Percentiles rank a stretch among this genome's conserved stretches.
These are phyloP conservation scores for Eulemur coronatus DNA, from an alignment of 2,797 vertebrate species.

Conservation along the genomic window DNA sequence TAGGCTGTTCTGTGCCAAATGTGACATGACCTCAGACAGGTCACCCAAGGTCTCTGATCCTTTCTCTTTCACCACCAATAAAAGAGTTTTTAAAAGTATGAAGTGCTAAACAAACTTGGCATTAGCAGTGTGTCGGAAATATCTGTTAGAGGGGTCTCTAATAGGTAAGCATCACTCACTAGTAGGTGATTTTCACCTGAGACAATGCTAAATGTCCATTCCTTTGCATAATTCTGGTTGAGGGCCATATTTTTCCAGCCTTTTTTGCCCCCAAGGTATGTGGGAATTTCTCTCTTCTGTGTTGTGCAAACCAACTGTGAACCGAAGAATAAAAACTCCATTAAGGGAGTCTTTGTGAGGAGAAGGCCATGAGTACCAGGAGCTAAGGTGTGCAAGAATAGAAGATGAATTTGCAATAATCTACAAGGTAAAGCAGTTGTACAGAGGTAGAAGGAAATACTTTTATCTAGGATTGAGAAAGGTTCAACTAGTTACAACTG, in stretches of 20 bases:
- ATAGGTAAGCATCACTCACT: neutral
- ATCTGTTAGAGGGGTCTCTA: neutral
- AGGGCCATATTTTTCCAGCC: neutral
- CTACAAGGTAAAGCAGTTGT: neutral
- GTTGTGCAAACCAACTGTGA: no score
- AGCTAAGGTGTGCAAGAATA: neutral
- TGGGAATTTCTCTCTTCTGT: neutral
- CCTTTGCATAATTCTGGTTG: neutral
- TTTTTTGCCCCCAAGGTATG: neutral
- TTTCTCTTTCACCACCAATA: neutral
- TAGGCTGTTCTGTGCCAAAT: neutral
- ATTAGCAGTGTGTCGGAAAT: neutral
- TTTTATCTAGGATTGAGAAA: neutral
- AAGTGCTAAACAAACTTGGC: neutral
- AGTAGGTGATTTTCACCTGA: no score
- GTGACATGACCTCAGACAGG: neutral
- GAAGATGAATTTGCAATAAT: neutral
- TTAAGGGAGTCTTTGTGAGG: neutral
- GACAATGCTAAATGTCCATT: neutral
- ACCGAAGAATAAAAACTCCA: neutral
- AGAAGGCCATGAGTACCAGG: neutral
- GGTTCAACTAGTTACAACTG: neutral
- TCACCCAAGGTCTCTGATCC: neutral
- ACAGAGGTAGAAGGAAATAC: neutral
- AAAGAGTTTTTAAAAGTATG: neutral